Conservation (phyloP, 2,888 invertebrate species). For the Parnassius orleans region DNA sequence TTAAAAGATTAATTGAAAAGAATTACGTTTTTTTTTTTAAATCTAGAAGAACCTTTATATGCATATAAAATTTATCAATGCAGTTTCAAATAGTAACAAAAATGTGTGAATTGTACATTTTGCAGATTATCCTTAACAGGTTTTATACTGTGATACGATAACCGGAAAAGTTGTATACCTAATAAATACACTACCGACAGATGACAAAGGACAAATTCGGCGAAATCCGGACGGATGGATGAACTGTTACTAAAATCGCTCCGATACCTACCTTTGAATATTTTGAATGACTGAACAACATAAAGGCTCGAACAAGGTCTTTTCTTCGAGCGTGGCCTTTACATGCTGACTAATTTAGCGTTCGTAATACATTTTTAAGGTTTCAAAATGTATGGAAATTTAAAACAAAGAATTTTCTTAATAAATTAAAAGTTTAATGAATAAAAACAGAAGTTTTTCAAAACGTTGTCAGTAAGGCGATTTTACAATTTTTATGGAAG, state of each 20-base stretch:
- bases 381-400: background rate
- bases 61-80: too few species aligned
- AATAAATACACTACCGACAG: background rate
- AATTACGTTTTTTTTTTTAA: too few species aligned
- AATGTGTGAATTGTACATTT: background rate
- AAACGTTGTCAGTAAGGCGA: too few species aligned
- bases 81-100: too few species aligned
- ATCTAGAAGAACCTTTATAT: too few species aligned
- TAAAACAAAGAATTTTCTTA: background rate
- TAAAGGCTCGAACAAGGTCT: slow-evolving; percentile 10
- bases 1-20: too few species aligned
- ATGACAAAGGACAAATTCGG: slow-evolving; percentile 19
- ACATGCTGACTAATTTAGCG: background rate
- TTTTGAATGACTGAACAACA: slow-evolving; percentile 4
- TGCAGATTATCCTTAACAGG: background rate
- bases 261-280: slow-evolving; percentile 19
- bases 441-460: background rate
- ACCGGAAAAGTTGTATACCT: slow-evolving; percentile 10
- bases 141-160: slow-evolving; percentile 7
- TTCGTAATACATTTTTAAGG: background rate
- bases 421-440: background rate
- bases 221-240: slow-evolving; percentile 21
- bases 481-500: too few species aligned
- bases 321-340: slow-evolving; percentile 6
- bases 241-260: slow-evolving; percentile 8